Evolutionary conservation across 2,888 invertebrate species (phyloP), one percentile per base, ranked within the genome.

Genomic region (Eupithecia inturbata): DNA sequence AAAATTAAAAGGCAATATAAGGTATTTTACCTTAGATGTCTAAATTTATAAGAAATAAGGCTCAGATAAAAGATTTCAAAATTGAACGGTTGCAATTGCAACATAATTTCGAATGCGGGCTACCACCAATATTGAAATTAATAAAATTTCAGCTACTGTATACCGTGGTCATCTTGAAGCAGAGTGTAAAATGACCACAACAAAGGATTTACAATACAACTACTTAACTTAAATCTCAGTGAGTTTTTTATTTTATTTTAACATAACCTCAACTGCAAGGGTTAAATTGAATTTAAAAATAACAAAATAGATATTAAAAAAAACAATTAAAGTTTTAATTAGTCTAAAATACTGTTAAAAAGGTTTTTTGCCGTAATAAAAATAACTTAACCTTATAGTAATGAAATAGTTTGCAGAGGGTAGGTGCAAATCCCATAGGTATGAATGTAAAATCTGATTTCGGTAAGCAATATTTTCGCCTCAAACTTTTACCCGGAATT

Each of bases 81-180:
- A 57, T 57, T 12, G 26, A 57, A 57, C 57, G 9, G 57, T 12
- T 57, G 57, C 57, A 60, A 7, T 28, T 62, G 19, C 22, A 53
- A 53, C 22, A 22, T 31, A 19, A 62, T 62, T 31, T 31, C 19
- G 31, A 31, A 62, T 62, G 31, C 19, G 62, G 62, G 31, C 19
- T 62, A 39, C 68, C 14, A 68, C 57, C 22, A 36, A 57, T 62
- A 41, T 41, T 41, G 62, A 41, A 69, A 69, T 45, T 31, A 69
- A 69, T 69, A n/a, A 41, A 69, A 69, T 60, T 62, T 68, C 60
- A 36, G 73, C 68, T 70, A 74, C 69, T 69, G 69, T 39, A 19
- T 41, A 45, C 69, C 19, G 69, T 31, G 62, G 31, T 22, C 26
- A 12, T 57, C 26, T 26, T 26, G 26, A 57, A 53, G 53, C 12